A percentile compares a stretch with the other conserved stretches of the same genome.
Evolutionary conservation across 2,113 vertebrate species (phyloP).

Genomic region (Thymallus thymallus): DNA sequence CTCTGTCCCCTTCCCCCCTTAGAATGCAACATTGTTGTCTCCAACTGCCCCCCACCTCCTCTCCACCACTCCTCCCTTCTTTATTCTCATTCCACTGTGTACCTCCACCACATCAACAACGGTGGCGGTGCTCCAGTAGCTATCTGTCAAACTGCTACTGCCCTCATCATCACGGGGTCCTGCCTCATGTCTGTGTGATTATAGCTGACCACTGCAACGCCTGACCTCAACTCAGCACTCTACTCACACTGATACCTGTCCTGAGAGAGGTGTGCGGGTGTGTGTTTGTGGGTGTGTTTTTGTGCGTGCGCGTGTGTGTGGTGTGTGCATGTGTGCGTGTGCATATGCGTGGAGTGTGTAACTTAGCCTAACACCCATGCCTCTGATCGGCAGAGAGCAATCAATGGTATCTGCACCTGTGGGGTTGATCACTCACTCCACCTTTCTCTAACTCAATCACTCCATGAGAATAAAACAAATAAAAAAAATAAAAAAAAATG

Average conservation of each 20-base stretch:
- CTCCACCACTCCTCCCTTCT: neutral
- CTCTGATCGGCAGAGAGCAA: neutral
- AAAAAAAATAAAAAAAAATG: no score
- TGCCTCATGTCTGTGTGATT: constrained; percentile 53
- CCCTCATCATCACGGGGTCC: constrained; percentile 42
- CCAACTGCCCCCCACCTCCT: neutral
- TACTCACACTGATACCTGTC: constrained; percentile 30
- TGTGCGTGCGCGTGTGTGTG: neutral
- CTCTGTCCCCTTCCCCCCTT: neutral
- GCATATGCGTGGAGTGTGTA: neutral
- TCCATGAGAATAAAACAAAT: no score
- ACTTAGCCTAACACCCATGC: neutral
- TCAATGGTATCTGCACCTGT: neutral
- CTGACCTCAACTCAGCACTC: constrained; percentile 61
- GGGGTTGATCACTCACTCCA: neutral
- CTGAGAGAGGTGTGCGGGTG: neutral
- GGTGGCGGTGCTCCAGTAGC: constrained; percentile 17
- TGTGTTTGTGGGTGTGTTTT: neutral
- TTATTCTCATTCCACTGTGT: neutral
- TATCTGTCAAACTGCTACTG: constrained; percentile 41
- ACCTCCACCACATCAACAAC: neutral
- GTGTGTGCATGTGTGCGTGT: neutral
- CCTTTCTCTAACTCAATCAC: neutral
- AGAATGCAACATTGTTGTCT: neutral
- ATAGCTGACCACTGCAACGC: constrained; percentile 61